Percentiles rank a stretch among this genome's conserved stretches.
These are phyloP conservation scores for Macropis europaea DNA, from an alignment of 2,888 invertebrate species.

Conservation along the genomic window DNA sequence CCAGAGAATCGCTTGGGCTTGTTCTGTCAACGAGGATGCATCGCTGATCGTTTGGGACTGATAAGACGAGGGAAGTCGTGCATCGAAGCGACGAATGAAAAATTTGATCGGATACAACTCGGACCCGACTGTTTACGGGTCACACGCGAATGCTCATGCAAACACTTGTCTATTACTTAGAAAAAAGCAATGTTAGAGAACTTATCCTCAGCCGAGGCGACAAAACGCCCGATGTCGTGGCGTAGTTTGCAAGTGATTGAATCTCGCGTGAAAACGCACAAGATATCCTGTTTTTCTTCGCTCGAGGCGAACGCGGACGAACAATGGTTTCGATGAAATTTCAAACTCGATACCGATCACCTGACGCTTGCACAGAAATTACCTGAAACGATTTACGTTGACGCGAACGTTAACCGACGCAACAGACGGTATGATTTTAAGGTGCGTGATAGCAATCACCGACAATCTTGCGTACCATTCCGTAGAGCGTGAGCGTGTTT, in stretches of 20 bases:
- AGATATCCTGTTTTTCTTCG: constrained; percentile 1
- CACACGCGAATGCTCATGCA: not conserved
- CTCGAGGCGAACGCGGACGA: not conserved
- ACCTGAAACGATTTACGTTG: not conserved
- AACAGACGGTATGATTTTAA: constrained; percentile 12
- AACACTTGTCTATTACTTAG: constrained; percentile 11
- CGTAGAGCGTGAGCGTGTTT: not conserved
- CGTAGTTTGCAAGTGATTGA: not conserved
- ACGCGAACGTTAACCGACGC: not conserved
- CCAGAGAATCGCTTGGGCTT: too few species aligned
- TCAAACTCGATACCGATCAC: not conserved
- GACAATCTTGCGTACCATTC: constrained; percentile 45
- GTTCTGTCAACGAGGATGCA: too few species aligned
- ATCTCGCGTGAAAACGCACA: constrained; percentile 16
- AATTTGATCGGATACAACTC: not conserved
- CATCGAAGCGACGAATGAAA: constrained; percentile 2
- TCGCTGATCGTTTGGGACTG: too few species aligned
- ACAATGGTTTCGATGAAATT: not conserved
- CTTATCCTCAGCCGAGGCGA: not conserved
- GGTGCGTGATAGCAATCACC: constrained; percentile 37
- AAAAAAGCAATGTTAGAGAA: not conserved
- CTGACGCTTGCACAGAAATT: not conserved
- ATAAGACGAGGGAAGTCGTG: too few species aligned
- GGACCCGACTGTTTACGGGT: not conserved
- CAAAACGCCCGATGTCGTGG: not conserved